phyloP scores from a whole-genome alignment of 2,888 invertebrate genomes.

The Eledona agricola region DNA sequence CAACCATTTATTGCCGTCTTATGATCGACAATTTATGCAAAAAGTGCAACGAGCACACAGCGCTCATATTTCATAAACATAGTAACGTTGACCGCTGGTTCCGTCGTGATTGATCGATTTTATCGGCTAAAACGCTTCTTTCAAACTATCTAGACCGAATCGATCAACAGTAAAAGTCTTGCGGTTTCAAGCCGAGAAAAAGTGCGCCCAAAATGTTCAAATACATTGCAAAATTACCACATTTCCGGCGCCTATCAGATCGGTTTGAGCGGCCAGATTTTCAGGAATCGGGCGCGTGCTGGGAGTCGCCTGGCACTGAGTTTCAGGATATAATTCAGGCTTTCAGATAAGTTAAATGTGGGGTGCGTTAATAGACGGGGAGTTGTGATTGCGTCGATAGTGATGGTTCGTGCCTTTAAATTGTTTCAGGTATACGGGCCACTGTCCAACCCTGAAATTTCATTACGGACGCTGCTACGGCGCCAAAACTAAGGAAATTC shows the following conservation, averaged over 20 bases:
- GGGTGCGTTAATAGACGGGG: constrained; percentile 17
- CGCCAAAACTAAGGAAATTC: constrained; percentile 74
- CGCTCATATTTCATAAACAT: constrained; percentile 10
- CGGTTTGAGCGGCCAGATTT: constrained; percentile 2
- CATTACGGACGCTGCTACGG: constrained; percentile 77
- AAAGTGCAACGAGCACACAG: too few relatives aligned
- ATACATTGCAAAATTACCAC: neutral
- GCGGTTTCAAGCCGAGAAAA: too few relatives aligned
- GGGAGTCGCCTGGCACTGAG: constrained; percentile 19
- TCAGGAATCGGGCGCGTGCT: constrained; percentile 20
- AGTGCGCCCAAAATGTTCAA: too few relatives aligned
- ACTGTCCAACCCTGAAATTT: constrained; percentile 76
- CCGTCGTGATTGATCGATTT: constrained; percentile 20
- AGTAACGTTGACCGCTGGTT: too few relatives aligned
- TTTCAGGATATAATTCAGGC: constrained; percentile 25
- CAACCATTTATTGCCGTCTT: too few relatives aligned
- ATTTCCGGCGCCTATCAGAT: neutral
- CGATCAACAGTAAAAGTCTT: constrained; percentile 16
- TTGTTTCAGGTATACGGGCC: constrained; percentile 72
- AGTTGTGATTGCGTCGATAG: constrained; percentile 11
- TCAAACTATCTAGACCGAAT: constrained; percentile 25
- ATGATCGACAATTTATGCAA: too few relatives aligned
- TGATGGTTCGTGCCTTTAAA: constrained; percentile 1
- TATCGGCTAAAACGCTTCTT: constrained; percentile 17
- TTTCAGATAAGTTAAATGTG: constrained; percentile 16